Conservation (phyloP, 1,140 invertebrate species). For the Meteorus sp. region DNA sequence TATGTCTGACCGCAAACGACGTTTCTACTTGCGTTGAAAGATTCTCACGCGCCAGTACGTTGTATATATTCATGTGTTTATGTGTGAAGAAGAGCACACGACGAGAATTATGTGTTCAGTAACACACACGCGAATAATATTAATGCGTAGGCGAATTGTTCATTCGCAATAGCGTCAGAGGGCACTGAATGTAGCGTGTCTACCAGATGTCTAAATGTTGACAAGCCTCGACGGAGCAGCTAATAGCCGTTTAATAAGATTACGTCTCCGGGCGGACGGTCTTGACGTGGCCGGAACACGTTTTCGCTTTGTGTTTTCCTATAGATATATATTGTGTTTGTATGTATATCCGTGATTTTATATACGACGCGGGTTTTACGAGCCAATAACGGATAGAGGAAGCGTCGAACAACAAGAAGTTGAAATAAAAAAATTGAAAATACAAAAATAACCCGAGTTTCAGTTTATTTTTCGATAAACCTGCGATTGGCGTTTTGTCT, state of each 20-base stretch:
- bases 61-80: not conserved
- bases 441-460: too few species aligned
- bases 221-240: constrained; percentile 53
- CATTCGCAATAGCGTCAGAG: not conserved
- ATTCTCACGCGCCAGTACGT: not conserved
- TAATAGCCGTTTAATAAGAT: constrained; percentile 59
- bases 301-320: too few species aligned
- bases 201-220: constrained; percentile 58
- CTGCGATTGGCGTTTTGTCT: too few species aligned
- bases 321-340: too few species aligned
- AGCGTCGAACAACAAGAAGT: too few species aligned
- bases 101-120: too few species aligned
- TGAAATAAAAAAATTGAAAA: too few species aligned
- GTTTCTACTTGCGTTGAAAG: constrained; percentile 5
- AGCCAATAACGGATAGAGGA: too few species aligned
- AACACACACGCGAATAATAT: too few species aligned
- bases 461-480: too few species aligned
- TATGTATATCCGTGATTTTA: too few species aligned
- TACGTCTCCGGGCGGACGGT: constrained; percentile 43
- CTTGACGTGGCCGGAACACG: not conserved
- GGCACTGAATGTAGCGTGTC: constrained; percentile 49
- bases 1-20: constrained; percentile 6
- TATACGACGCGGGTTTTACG: too few species aligned
- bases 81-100: not conserved
- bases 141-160: constrained; percentile 13